Base-by-base conservation (phyloP, 2,888 invertebrate genomes). In the Thereva nobilitata region DNA sequence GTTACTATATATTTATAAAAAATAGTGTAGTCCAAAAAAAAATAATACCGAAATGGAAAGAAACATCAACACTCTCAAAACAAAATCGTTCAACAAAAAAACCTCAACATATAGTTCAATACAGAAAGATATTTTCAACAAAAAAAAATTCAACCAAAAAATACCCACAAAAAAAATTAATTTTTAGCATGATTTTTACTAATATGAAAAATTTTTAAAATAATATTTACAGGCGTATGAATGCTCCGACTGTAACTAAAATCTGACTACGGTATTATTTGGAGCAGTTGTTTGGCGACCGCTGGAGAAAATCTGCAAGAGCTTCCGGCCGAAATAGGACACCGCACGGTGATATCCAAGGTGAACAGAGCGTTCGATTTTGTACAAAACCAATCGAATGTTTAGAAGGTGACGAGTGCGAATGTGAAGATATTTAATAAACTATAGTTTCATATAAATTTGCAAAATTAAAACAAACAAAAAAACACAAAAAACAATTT, bases 261-360 rank as follows among this genome's bases (percentile, higher is more conserved):
- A 88, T 88, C 84, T 88, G 87, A 88, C 87, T 88, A 88, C 87
- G 87, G 86, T 87, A 86, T 85, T 86, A 87, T 84, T 84, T 87
- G 84, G 87, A 87, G 86, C 87, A 86, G 83, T 82, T 88, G 83
- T 87, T 88, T 81, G 87, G 85, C 76, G 83, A 83, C 79, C 83
- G 84, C 72, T 84, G 84, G 84, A 83, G 83, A 71, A 82, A 82
- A 75, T 82, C 82, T 72, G 82, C 82, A 73, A 80, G 35, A 35
- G 41, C 55, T 49, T 56, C 52, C 52, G 44, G 10, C 41, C 35
- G 47, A 9, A 55, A 44, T 52, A 47, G 71, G 66, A 70, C 70
- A 45, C 59, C 70, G 34, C 64, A 45, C 9, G 52, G 44, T 55
- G 67, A 70, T 54, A 64, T 64, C 10, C 54, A 54, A 35, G 67